Evolutionary conservation across 2,888 invertebrate species (phyloP), one percentile per base, ranked within the genome.

Genomic region (Epinotia brunnichana): DNA sequence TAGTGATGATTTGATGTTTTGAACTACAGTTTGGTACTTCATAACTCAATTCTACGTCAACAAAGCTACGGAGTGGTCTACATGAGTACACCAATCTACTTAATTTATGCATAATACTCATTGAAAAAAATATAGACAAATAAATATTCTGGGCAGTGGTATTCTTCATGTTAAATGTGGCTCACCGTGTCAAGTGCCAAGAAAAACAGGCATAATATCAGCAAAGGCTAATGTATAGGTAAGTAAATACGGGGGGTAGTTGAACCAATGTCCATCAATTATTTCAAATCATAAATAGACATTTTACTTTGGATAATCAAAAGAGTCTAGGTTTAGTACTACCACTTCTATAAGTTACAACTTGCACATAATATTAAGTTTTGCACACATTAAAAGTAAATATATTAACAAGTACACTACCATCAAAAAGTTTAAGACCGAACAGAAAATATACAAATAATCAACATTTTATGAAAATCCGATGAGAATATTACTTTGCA

Each of bases 221-320:
- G 48, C 7, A 15, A 44, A 48, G 48, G n/a, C 4, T n/a, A 13
- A 13, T 10, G 13, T 41, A 41, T 41, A 41, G 41, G 41, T 13
- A 39, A 11, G 10, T 41, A 44, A 13, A 41, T 41, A 10, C 41
- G 48, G 1, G n/a, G 3, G n/a, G n/a, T 4, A n/a, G 0, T 48
- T 48, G n/a, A n/a, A 48, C n/a, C n/a, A 48, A 48, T 15, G 48
- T 13, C 15, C 15, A 44, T 39, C 10, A 39, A 11, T 10, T 44
- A 44, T 44, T 3, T 15, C 1, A 4, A 44, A 44, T 15, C 44
- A 13, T 41, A 15, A 41, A 11, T 11, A 9, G 41, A 41, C n/a
- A 48, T n/a, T 44, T 15, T 5, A 48, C 7, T n/a, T 13, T 1
- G 69, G 69, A 62, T 62, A 70, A 56, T 70, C 69, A 70, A 70